Evolutionary conservation across 2,888 invertebrate genomes (phyloP).

Genomic region (Coremacera marginata): DNA sequence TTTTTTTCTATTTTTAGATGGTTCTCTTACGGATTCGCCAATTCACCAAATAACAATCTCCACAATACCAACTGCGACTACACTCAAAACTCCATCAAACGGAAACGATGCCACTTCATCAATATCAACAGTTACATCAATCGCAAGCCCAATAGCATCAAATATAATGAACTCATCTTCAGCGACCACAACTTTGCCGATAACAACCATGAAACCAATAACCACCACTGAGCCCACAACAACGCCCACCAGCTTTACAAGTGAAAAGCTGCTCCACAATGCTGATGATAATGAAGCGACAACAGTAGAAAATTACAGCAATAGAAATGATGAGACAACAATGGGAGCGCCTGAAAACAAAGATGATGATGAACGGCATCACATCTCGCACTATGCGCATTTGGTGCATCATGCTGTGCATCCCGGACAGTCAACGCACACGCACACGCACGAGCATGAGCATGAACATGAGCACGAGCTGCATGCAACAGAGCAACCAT

Average conservation of each 20-base stretch:
- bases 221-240: conserved; percentile 64
- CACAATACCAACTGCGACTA: conserved; percentile 6
- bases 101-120: conserved; percentile 15
- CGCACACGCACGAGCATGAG: conserved; percentile 28
- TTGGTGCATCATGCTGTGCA: conserved; percentile 26
- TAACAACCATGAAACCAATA: conserved; percentile 64
- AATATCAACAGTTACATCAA: conserved; percentile 8
- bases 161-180: conserved; percentile 30
- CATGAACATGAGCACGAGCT: conserved; percentile 45
- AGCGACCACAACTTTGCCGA: conserved; percentile 47
- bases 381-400: conserved; percentile 21
- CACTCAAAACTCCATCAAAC: not conserved
- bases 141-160: not conserved
- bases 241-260: conserved; percentile 52
- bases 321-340: conserved; percentile 45
- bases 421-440: conserved; percentile 22
- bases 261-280: not conserved
- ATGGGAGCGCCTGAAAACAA: conserved; percentile 35
- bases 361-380: conserved; percentile 33
- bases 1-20: not conserved
- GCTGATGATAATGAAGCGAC: conserved; percentile 1
- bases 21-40: conserved; percentile 34
- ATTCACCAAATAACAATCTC: not conserved
- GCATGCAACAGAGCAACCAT: conserved; percentile 40
- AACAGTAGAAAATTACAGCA: conserved; percentile 31